Base-by-base conservation (phyloP, 1,140 invertebrate species). In the Ostrea edulis region DNA sequence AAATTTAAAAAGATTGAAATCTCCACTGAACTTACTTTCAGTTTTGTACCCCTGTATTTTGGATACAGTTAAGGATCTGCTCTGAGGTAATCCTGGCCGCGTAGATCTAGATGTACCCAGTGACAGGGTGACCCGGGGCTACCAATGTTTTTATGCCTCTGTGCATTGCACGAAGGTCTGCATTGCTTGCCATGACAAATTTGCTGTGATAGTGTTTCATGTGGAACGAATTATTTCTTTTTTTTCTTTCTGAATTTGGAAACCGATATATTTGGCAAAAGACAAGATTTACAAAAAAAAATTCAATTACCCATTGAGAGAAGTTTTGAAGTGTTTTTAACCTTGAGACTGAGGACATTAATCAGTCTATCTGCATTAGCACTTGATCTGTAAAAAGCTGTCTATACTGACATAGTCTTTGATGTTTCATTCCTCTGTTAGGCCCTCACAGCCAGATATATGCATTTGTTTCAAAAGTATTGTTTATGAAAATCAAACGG, bases 341-440 rank as follows among this genome's bases (percentile, higher is more conserved):
- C 68, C 68, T 77, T 77, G 68, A 25, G 29, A 77, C 68, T 35
- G 25, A 12, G 29, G 68, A 77, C 68, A 77, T 77, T 77, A 77
- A 77, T 77, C 68, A 77, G 68, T 77, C 68, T 77, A 77, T 77
- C 25, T 77, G 68, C 68, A 77, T 77, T 77, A 77, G 68, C 68
- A 25, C 22, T 77, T 77, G 68, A 77, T 77, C 68, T 77, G 68
- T 77, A 29, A 77, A 22, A 77, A 77, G 35, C 68, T 77, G 2
- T 77, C 68, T 77, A 77, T 77, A 77, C 22, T 77, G 29, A 12
- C 25, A 14, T 8, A 35, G 22, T 29, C 68, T 77, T 77, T 77
- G 68, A 77, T 77, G 68, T 77, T 77, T n/a, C 17, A 11, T 68
- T 68, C 22, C 17, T 68, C n/a, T n/a, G 65, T 25, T n/a, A 8